Percentiles rank a stretch among this genome's conserved stretches.
Conservation (phyloP, 2,113 vertebrate species). For the Australoheros scitulus region DNA sequence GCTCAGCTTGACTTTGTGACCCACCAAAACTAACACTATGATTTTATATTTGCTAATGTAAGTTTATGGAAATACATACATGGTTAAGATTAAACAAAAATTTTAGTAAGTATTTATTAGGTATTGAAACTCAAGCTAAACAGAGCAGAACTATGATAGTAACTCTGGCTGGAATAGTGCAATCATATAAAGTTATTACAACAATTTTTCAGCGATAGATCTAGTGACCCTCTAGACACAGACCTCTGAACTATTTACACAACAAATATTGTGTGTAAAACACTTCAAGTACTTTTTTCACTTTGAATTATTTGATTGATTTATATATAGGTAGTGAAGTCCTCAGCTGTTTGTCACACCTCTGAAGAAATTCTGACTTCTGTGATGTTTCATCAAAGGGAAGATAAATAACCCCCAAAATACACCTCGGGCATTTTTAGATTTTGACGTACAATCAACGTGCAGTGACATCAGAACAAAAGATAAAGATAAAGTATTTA, state of each 20-base stretch:
- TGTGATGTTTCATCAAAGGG: not conserved
- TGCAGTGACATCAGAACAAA: not conserved
- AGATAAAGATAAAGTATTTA: not conserved
- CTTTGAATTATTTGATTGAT: not conserved
- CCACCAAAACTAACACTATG: not conserved
- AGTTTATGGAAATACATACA: not conserved
- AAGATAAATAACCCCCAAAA: conserved; percentile 8
- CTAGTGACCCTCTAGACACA: not conserved
- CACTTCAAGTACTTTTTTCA: not conserved
- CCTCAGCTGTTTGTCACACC: not conserved
- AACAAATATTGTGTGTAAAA: not conserved
- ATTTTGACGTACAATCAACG: not conserved
- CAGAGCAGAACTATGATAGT: not conserved
- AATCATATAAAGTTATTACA: not conserved
- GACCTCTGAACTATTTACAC: not conserved
- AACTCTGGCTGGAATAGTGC: not conserved
- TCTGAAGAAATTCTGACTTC: not conserved
- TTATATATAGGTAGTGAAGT: not conserved
- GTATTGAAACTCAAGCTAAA: too few relatives aligned
- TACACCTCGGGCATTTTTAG: not conserved
- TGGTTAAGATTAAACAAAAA: not conserved
- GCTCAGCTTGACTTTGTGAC: not conserved
- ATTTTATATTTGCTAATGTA: not conserved
- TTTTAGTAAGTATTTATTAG: too few relatives aligned
- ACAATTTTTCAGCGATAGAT: not conserved